These are phyloP conservation scores for Pterobdella sp. DNA, from an alignment of 2,888 invertebrate genomes.

Conservation along the genomic window DNA sequence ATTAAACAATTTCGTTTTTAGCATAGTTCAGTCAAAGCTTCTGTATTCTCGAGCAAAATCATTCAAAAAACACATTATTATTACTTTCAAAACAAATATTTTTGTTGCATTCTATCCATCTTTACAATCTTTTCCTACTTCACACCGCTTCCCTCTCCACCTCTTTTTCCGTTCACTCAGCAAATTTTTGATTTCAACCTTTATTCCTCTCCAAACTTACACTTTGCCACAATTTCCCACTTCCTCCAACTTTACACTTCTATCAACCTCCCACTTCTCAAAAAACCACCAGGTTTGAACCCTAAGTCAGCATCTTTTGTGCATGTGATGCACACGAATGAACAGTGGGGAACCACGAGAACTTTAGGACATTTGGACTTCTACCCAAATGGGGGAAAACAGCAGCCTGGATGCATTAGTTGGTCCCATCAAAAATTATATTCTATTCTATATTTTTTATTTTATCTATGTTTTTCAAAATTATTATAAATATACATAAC, in stretches of 20 bases:
- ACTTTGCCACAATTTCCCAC: too few species aligned
- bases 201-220: too few species aligned
- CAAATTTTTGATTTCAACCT: not conserved
- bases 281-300: conserved; percentile 59
- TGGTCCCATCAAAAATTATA: conserved; percentile 16
- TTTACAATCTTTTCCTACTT: too few species aligned
- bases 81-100: too few species aligned
- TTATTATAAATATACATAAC: too few species aligned
- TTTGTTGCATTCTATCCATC: too few species aligned
- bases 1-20: too few species aligned
- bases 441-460: not conserved
- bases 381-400: conserved; percentile 50
- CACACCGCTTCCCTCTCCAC: not conserved
- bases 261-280: too few species aligned
- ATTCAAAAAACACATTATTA: too few species aligned
- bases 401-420: conserved; percentile 49
- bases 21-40: too few species aligned
- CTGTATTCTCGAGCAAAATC: too few species aligned
- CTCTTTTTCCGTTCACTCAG: not conserved
- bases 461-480: not conserved
- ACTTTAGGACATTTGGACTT: conserved; percentile 49
- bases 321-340: conserved; percentile 74
- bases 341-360: conserved; percentile 31
- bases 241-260: too few species aligned
- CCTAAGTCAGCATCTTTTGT: conserved; percentile 75